A percentile compares a stretch with the other conserved stretches of the same genome.
Evolutionary conservation across 2,888 invertebrate genomes (phyloP).

Genomic region (Ochlodes sylvanus): DNA sequence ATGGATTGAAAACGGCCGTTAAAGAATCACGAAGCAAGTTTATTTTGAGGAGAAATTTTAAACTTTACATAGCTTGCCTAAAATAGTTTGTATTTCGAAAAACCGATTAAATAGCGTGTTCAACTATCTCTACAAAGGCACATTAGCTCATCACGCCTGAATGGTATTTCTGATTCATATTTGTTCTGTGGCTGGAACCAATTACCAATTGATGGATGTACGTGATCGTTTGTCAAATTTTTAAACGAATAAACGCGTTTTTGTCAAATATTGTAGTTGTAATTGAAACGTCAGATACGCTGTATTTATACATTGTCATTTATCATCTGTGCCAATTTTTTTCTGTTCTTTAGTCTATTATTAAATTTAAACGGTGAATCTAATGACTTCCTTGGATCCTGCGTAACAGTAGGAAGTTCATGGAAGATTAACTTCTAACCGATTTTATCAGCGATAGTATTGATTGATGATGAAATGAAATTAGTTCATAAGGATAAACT

Average conservation of each 20-base stretch:
- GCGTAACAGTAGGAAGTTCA: not conserved
- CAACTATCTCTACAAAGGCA: not conserved
- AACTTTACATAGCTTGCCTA: too few relatives aligned
- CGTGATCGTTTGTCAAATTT: slow-evolving; percentile 75
- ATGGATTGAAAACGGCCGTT: too few relatives aligned
- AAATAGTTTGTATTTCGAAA: too few relatives aligned
- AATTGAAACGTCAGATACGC: slow-evolving; percentile 36
- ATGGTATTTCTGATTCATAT: slow-evolving; percentile 4
- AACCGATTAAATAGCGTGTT: too few relatives aligned
- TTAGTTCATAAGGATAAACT: too few relatives aligned
- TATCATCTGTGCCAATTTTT: slow-evolving; percentile 1
- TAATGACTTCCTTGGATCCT: not conserved
- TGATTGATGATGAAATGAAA: too few relatives aligned
- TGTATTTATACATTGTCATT: slow-evolving; percentile 9
- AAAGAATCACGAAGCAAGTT: too few relatives aligned
- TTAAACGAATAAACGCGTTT: slow-evolving; percentile 47
- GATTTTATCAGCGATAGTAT: not conserved
- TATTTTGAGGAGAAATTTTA: too few relatives aligned
- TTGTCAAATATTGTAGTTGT: slow-evolving; percentile 37
- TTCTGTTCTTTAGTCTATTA: slow-evolving; percentile 3
- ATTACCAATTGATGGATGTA: slow-evolving; percentile 71
- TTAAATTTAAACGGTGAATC: not conserved
- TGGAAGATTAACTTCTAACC: not conserved
- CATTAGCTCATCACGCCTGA: not conserved
- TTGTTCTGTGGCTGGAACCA: slow-evolving; percentile 62